phyloP scores from a whole-genome alignment of 2,888 invertebrate species.

The Drosophila melanosoma region DNA sequence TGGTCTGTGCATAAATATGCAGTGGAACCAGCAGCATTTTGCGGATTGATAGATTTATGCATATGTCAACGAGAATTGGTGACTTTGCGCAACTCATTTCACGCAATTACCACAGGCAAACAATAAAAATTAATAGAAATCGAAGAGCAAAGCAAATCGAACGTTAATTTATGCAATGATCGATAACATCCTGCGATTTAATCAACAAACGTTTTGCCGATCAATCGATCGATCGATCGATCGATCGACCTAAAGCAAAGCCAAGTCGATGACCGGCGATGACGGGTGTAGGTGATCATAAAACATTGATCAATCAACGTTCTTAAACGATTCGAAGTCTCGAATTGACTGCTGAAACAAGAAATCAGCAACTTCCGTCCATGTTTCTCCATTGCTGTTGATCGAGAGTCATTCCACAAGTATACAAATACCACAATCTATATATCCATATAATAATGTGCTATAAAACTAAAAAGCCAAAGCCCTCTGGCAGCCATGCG shows the following conservation, averaged over 20 bases:
- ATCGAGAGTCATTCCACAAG: constrained; percentile 8
- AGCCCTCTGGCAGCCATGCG: constrained; percentile 55
- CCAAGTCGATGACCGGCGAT: constrained; percentile 50
- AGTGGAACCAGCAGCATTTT: constrained; percentile 46
- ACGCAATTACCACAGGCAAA: constrained; percentile 38
- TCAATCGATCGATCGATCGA: constrained; percentile 46
- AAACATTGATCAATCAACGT: constrained; percentile 74
- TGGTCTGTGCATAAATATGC: constrained; percentile 13
- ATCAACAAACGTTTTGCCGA: constrained; percentile 78
- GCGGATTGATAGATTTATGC: constrained; percentile 54
- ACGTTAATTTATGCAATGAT: constrained; percentile 82
- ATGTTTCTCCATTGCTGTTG: constrained; percentile 6
- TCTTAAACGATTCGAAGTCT: constrained; percentile 74
- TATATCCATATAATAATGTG: constrained; percentile 14
- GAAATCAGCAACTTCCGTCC: constrained; percentile 81
- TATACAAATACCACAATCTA: background rate
- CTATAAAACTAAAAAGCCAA: constrained; percentile 60
- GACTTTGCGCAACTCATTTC: constrained; percentile 44
- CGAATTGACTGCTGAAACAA: constrained; percentile 53
- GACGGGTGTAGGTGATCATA: constrained; percentile 68
- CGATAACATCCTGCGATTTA: constrained; percentile 84
- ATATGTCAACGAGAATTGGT: constrained; percentile 32
- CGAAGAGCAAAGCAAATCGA: constrained; percentile 44
- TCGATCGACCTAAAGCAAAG: constrained; percentile 65
- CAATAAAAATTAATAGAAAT: constrained; percentile 62